Conservation (phyloP, 2,888 invertebrate genomes). For the Phyto melanocephala region DNA sequence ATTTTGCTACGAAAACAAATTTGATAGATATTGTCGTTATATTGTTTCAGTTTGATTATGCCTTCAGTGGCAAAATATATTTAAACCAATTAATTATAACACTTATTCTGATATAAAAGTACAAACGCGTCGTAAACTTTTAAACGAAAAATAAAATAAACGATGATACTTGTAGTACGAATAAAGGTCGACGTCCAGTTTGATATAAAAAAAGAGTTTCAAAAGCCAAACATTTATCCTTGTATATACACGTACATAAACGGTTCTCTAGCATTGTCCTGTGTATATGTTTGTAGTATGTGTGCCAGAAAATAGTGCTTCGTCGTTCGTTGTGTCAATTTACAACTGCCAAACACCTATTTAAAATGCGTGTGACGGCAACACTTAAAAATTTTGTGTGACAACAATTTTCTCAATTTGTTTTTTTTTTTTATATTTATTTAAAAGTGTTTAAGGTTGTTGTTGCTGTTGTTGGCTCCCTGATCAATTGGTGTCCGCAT, state of each 20-base stretch:
- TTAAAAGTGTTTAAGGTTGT: too few species aligned
- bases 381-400: slow-evolving; percentile 63
- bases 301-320: too few species aligned
- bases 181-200: background rate
- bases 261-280: background rate
- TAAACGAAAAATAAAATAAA: background rate
- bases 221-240: slow-evolving; percentile 38
- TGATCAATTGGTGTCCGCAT: slow-evolving; percentile 63
- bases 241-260: background rate
- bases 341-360: slow-evolving; percentile 55
- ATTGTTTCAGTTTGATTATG: background rate
- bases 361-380: slow-evolving; percentile 64
- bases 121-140: background rate
- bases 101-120: background rate
- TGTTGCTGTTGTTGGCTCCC: slow-evolving; percentile 10
- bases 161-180: background rate
- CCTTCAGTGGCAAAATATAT: slow-evolving; percentile 10
- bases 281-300: background rate
- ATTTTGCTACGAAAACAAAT: slow-evolving; percentile 4
- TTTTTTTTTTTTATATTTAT: too few species aligned
- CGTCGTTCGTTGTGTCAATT: slow-evolving; percentile 20
- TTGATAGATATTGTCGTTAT: slow-evolving; percentile 13
- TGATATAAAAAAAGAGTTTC: too few species aligned
- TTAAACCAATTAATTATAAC: slow-evolving; percentile 47
- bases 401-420: slow-evolving; percentile 53